Conservation (phyloP, 2,113 vertebrate genomes). For the Trematomus loennbergii region DNA sequence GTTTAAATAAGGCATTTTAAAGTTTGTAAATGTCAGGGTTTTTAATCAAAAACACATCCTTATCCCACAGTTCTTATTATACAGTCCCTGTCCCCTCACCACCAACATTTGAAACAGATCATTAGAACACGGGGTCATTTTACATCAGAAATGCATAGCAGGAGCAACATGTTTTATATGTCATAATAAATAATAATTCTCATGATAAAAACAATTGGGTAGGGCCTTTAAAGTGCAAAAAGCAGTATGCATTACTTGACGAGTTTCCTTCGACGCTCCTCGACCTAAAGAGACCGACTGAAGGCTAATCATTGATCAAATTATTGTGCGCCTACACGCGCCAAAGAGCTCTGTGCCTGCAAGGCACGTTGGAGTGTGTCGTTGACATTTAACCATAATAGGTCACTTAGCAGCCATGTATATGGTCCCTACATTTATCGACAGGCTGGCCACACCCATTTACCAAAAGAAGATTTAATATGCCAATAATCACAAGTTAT, state of each 20-base stretch:
- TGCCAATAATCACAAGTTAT: not conserved
- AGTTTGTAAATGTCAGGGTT: no score
- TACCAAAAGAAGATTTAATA: not conserved
- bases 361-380: constrained; percentile 32
- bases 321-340: constrained; percentile 59
- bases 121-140: not conserved
- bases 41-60: not conserved
- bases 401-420: constrained; percentile 38
- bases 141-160: no score
- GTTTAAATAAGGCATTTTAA: not conserved
- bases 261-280: constrained; percentile 19
- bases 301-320: constrained; percentile 75
- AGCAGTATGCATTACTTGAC: not conserved
- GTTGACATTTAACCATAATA: constrained; percentile 73
- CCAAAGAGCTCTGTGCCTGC: constrained; percentile 43
- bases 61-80: not conserved
- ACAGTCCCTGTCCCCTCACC: not conserved
- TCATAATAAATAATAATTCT: not conserved
- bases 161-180: no score
- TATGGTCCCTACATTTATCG: constrained; percentile 17
- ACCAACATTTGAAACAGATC: not conserved
- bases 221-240: not conserved
- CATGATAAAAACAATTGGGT: not conserved
- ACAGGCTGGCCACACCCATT: constrained; percentile 52
- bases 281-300: constrained; percentile 17